Evolutionary conservation across 1,140 invertebrate species (phyloP).

Genomic region (Trichogramma pretiosum): DNA sequence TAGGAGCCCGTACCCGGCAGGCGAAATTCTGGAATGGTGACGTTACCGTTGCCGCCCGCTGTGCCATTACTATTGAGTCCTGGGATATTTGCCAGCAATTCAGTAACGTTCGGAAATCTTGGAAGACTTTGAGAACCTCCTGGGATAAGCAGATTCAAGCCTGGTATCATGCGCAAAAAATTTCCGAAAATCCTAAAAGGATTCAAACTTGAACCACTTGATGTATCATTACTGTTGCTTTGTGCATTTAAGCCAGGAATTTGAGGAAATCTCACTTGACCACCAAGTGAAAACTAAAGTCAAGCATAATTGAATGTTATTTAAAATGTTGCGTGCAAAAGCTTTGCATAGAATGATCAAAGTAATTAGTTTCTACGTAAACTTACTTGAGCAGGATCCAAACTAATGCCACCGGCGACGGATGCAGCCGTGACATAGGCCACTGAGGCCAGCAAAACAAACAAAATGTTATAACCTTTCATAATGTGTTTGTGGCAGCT

Average conservation of each 20-base stretch:
- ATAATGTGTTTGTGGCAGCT: not conserved
- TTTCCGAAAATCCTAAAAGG: not conserved
- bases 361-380: too few species aligned
- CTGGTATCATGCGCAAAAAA: not conserved
- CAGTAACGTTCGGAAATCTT: not conserved
- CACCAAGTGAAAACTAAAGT: too few species aligned
- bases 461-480: not conserved
- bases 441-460: slow-evolving; percentile 22
- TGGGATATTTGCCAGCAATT: not conserved
- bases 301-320: too few species aligned
- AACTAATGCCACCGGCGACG: slow-evolving; percentile 21
- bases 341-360: too few species aligned
- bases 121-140: not conserved
- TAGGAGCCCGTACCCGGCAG: not conserved
- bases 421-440: slow-evolving; percentile 20
- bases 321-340: too few species aligned
- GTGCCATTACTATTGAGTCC: not conserved
- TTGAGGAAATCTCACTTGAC: not conserved
- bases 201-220: too few species aligned
- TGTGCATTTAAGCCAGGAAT: slow-evolving; percentile 9
- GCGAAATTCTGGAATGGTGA: not conserved
- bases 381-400: slow-evolving; percentile 26
- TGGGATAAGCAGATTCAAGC: not conserved
- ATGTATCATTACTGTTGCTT: not conserved
- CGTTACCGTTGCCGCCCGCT: not conserved